Evolutionary conservation across 2,888 invertebrate genomes (phyloP).

Genomic region (Ypsolopha scabrella): DNA sequence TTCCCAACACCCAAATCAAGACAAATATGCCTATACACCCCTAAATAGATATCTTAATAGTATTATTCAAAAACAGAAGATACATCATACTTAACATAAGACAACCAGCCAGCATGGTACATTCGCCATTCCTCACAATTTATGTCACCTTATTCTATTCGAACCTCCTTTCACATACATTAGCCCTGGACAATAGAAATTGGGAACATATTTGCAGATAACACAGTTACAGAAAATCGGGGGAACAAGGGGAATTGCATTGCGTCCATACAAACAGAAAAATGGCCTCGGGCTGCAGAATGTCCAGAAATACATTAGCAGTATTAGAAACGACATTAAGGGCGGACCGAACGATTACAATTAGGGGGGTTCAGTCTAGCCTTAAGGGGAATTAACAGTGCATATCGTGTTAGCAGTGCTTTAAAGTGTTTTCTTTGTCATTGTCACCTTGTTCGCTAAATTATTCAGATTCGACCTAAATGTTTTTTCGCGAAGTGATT

Average conservation of each 20-base stretch:
- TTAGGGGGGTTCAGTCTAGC: conserved; percentile 60
- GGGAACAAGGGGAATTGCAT: conserved; percentile 40
- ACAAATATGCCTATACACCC: neutral
- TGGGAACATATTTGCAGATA: conserved; percentile 67
- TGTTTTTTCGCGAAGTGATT: too few relatives aligned
- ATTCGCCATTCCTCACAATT: conserved; percentile 16
- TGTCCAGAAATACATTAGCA: conserved; percentile 68
- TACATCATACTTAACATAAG: neutral
- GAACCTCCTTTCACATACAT: conserved; percentile 37
- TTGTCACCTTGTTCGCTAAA: conserved; percentile 10
- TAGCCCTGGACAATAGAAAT: conserved; percentile 59
- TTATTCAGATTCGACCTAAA: conserved; percentile 5
- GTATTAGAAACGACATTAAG: conserved; percentile 68
- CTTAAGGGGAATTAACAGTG: conserved; percentile 61
- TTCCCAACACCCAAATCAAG: neutral
- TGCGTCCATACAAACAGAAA: conserved; percentile 60
- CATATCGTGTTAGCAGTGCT: conserved; percentile 52
- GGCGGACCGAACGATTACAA: conserved; percentile 61
- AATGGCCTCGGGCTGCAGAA: conserved; percentile 66
- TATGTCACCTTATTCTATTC: conserved; percentile 54
- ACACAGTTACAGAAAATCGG: conserved; percentile 55
- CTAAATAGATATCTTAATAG: too few relatives aligned
- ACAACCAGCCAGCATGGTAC: conserved; percentile 17
- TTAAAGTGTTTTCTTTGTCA: conserved; percentile 23
- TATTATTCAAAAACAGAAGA: conserved; percentile 10